Evolutionary conservation across 2,797 vertebrate species (phyloP).

Genomic region (Gastrophryne carolinensis): DNA sequence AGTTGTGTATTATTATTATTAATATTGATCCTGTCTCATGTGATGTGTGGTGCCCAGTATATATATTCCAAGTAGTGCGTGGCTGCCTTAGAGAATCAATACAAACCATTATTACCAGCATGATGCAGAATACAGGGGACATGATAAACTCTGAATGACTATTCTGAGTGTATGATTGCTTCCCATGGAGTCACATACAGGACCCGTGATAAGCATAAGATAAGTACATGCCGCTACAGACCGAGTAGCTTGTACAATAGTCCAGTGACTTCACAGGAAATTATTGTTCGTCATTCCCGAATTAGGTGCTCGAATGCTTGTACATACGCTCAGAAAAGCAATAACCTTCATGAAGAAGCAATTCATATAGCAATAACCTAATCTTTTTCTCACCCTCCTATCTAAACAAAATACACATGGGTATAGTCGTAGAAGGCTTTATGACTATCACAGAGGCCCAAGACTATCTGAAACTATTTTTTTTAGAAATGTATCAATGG

Average conservation of each 20-base stretch:
- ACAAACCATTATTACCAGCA: slow-evolving; percentile 12
- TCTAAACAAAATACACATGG: no score
- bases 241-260: not conserved
- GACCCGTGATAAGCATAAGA: not conserved
- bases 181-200: not conserved
- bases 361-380: no score
- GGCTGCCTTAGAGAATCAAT: slow-evolving; percentile 3
- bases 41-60: not conserved
- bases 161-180: not conserved
- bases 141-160: not conserved
- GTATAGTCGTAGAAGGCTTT: no score
- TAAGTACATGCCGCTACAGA: not conserved
- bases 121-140: not conserved
- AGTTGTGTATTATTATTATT: no score
- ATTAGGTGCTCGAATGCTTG: no score
- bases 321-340: no score
- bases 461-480: no score
- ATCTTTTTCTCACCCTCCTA: no score
- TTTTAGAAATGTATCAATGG: no score
- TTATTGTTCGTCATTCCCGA: no score
- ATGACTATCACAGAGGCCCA: no score
- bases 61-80: not conserved
- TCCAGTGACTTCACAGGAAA: not conserved
- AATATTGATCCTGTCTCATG: slow-evolving; percentile 2
- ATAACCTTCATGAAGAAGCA: no score